Percentiles rank a stretch among this genome's conserved stretches.
phyloP scores from a whole-genome alignment of 2,888 invertebrate genomes.

The Nesidiocoris tenuis region DNA sequence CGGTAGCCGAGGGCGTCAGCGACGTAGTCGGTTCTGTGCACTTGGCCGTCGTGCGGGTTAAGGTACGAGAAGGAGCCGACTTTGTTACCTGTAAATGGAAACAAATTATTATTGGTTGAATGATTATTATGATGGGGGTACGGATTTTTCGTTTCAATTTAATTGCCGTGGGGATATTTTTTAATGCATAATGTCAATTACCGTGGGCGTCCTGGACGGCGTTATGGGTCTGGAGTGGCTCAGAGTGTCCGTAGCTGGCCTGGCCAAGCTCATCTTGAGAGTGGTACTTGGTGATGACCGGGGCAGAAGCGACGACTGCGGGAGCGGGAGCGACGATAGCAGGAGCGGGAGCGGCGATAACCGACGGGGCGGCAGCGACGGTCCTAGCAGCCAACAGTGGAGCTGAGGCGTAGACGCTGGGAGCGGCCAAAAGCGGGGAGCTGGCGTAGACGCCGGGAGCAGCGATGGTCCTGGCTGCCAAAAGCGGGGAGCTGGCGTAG shows the following conservation, averaged over 20 bases:
- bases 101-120: background rate
- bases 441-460: conserved; percentile 31
- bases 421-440: conserved; percentile 15
- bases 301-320: conserved; percentile 50
- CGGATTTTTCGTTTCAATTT: no score
- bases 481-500: background rate
- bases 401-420: conserved; percentile 5
- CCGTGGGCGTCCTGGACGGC: conserved; percentile 53
- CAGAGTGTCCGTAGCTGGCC: conserved; percentile 55
- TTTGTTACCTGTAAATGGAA: conserved; percentile 52
- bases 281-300: conserved; percentile 55
- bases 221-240: conserved; percentile 55
- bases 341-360: conserved; percentile 27
- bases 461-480: conserved; percentile 33
- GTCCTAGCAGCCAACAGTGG: conserved; percentile 13
- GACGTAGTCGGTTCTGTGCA: conserved; percentile 56
- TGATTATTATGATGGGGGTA: no score
- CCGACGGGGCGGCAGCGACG: conserved; percentile 22
- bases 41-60: conserved; percentile 55
- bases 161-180: no score
- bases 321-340: conserved; percentile 48
- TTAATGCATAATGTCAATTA: background rate
- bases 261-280: conserved; percentile 56
- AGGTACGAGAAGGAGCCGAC: conserved; percentile 57
- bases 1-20: conserved; percentile 57